Evolutionary conservation across 1,140 invertebrate species (phyloP), one percentile per base, ranked within the genome.

Genomic region (Lutraria rhynchaena): DNA sequence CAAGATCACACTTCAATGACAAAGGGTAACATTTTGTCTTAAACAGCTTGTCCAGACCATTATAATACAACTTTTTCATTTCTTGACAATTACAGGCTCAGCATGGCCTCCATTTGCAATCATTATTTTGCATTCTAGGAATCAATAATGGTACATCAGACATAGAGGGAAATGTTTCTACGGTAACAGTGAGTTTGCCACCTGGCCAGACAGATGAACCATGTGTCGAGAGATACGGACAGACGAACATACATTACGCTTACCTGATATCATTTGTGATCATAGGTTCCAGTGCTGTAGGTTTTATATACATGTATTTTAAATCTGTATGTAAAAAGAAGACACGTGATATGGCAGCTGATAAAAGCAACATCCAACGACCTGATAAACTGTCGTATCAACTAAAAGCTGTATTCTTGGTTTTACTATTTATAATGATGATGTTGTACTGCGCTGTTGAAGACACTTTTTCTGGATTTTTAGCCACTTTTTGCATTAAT

Each of bases 361-460:
- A 69, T 4, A 61, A 69, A 74, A 63, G 37, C 22, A 49, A 65
- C 24, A 33, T 27, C 22, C 41, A 24, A 41, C 63, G 70, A 19
- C 53, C 57, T 1, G 57, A 29, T 9, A 69, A 53, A 46, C 61
- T 83, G 22, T 35, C 41, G 9, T 53, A 19, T 35, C 13, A 51
- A 7, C 24, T 58, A 44, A 71, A 53, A 57, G 19, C 61, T 4
- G 22, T 63, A n/a, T 51, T 81, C 13, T 49, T 58, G 4, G 55
- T 81, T 3, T 46, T 81, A 11, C 49, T 81, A 7, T 73, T 41
- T 27, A 9, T 11, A 15, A 63, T 71, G 0, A 65, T 81, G 67
- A 58, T 85, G 27, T 7, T 71, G 13, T 88, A 88, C 41, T 86
- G 82, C 29, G 82, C 75, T 58, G 81, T 87, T 11, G 87, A 88